Evolutionary conservation across 2,888 invertebrate species (phyloP).

Genomic region (Apamea anceps): DNA sequence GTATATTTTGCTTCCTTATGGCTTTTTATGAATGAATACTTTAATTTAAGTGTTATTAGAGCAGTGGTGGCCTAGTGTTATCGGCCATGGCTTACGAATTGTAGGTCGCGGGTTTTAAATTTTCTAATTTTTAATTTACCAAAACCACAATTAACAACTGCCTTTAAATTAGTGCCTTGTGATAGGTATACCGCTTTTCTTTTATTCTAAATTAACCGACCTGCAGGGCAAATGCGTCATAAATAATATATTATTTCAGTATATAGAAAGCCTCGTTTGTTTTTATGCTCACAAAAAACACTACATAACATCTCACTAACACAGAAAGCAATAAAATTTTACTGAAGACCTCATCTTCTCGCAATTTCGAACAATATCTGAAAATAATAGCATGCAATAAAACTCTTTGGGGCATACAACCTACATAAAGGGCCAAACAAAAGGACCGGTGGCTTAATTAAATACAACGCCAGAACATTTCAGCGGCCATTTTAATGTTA

Average conservation of each 20-base stretch:
- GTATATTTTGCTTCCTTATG: conserved; percentile 12
- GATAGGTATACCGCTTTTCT: background rate
- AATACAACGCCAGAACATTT: conserved; percentile 84
- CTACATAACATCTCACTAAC: conserved; percentile 5
- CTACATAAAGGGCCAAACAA: conserved; percentile 77
- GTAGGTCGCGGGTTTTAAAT: too few species aligned
- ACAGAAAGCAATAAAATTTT: conserved; percentile 61
- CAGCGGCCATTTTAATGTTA: conserved; percentile 87
- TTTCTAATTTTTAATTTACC: too few species aligned
- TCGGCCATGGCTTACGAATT: too few species aligned
- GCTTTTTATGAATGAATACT: conserved; percentile 21
- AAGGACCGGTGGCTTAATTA: conserved; percentile 85
- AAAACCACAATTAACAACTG: too few species aligned
- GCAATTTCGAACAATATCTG: conserved; percentile 72
- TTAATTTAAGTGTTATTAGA: conserved; percentile 4
- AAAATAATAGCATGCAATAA: conserved; percentile 84
- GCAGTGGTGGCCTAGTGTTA: too few species aligned
- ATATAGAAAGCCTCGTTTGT: background rate
- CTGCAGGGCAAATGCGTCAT: background rate
- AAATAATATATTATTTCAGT: background rate
- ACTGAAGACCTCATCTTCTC: conserved; percentile 59
- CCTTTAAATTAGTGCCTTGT: too few species aligned
- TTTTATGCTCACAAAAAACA: background rate
- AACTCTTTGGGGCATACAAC: conserved; percentile 77
- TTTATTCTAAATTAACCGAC: background rate